Base-by-base conservation (phyloP, 2,888 invertebrate genomes). In the Xestia rhomboidea region DNA sequence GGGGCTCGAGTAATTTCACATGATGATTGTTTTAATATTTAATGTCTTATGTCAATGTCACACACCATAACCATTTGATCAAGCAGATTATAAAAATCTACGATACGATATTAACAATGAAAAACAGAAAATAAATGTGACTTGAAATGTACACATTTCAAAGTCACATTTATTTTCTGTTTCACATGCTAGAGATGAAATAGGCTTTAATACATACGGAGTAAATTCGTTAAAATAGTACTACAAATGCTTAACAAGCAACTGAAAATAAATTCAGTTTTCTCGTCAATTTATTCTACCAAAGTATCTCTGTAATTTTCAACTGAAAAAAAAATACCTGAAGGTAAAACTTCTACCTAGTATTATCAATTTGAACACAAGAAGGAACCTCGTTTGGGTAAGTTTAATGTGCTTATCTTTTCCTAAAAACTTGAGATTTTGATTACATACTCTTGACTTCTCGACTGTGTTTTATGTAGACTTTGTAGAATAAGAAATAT, bases 371-470 rank as follows among this genome's bases (percentile, higher is more conserved):
- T 76, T 34, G 51, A 21, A 0, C 10, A 8, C n/a, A n/a, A 41
- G 8, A 46, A 21, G 6, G 4, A 30, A 34, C 18, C 7, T 63
- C 51, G 2, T 76, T 44, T 1, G 7, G 27, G 41, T 63, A 27
- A 62, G 8, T 77, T 76, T 27, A 1, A 60, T 21, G 24, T 76
- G 30, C 21, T 49, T 60, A 41, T 44, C 6, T 13, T 64, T 51
- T 68, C 11, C 6, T 7, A 30, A 70, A 60, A 38, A 78, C 62
- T 68, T 78, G 27, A 49, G 18, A 68, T n/a, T 38, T 77, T 54
- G 69, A 77, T 77, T 27, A 70, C 69, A 63, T 3, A 38, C 62
- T 62, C 21, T 11, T n/a, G 15, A 30, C 24, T 54, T 51, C 18
- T 51, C 51, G 27, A 54, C 34, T 38, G 27, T n/a, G 38, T 64